phyloP scores from a whole-genome alignment of 2,888 invertebrate species.

The Pocota personata region DNA sequence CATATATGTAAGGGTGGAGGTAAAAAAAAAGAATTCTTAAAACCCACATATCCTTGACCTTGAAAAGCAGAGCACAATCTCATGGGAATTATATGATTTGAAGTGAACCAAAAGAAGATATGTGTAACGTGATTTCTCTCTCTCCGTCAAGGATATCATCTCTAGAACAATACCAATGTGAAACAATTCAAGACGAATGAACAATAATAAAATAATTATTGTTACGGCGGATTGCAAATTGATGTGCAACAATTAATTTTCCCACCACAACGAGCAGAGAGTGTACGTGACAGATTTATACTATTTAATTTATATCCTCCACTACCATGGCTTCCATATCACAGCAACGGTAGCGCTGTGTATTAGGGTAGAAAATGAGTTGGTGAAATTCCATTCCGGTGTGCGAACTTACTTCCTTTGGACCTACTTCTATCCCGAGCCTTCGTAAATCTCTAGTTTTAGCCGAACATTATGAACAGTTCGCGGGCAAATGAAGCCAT shows the following conservation, averaged over 20 bases:
- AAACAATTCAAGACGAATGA: conserved; percentile 46
- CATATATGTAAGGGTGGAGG: background rate
- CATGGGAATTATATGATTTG: conserved; percentile 27
- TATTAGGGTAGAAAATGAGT: conserved; percentile 48
- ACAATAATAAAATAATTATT: conserved; percentile 64
- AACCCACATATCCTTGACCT: conserved; percentile 40
- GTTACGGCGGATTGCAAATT: conserved; percentile 58
- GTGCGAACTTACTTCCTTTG: conserved; percentile 48
- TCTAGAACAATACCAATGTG: conserved; percentile 25
- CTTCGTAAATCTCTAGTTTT: background rate
- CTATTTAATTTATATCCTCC: conserved; percentile 42
- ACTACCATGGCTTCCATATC: background rate
- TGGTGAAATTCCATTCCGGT: conserved; percentile 50
- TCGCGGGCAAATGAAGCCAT: conserved; percentile 60
- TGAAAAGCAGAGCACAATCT: background rate
- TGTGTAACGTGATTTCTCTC: background rate
- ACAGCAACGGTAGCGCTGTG: conserved; percentile 1
- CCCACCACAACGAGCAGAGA: background rate
- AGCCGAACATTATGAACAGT: background rate
- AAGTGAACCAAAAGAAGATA: background rate
- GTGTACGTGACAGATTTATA: conserved; percentile 61
- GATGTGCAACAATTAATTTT: conserved; percentile 64
- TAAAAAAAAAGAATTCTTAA: background rate
- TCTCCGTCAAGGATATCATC: conserved; percentile 24
- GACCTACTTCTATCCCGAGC: conserved; percentile 5